These are phyloP conservation scores for Pachyrhynchus sulphureomaculatus DNA, from an alignment of 1,140 invertebrate genomes.

Conservation along the genomic window DNA sequence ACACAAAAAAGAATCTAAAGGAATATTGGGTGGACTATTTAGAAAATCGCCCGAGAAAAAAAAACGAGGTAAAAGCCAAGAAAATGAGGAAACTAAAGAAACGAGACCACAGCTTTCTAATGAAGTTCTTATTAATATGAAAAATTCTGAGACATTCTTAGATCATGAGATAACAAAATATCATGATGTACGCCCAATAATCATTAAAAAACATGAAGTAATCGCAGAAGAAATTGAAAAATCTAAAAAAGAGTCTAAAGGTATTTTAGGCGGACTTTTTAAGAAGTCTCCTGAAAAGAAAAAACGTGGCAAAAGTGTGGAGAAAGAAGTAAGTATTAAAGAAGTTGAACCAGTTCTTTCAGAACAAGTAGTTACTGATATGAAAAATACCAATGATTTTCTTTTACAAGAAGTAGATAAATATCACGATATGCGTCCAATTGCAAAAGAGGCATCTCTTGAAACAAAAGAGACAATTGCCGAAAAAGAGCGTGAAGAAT, in stretches of 20 bases:
- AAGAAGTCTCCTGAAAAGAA: constrained; percentile 16
- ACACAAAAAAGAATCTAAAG: neutral
- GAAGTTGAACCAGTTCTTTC: constrained; percentile 14
- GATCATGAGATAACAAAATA: constrained; percentile 22
- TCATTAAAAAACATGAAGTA: neutral
- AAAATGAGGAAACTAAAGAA: constrained; percentile 8
- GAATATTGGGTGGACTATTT: neutral
- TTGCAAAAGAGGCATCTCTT: neutral
- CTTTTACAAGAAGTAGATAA: no score
- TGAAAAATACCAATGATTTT: no score
- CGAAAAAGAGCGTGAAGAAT: neutral
- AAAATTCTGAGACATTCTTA: constrained; percentile 26
- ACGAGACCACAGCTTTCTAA: constrained; percentile 21
- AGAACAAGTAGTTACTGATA: neutral
- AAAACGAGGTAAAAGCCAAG: constrained; percentile 6
- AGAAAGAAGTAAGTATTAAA: constrained; percentile 9
- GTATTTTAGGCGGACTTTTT: neutral
- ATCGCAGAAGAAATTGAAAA: no score
- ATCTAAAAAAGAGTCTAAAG: neutral
- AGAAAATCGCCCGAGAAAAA: neutral
- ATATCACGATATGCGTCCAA: no score
- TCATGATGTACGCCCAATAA: constrained; percentile 27
- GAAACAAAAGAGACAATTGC: neutral
- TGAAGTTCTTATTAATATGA: constrained; percentile 28
- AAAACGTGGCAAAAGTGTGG: neutral